Evolutionary conservation across 2,113 vertebrate genomes (phyloP).

Genomic region (Galeopterus variegatus): DNA sequence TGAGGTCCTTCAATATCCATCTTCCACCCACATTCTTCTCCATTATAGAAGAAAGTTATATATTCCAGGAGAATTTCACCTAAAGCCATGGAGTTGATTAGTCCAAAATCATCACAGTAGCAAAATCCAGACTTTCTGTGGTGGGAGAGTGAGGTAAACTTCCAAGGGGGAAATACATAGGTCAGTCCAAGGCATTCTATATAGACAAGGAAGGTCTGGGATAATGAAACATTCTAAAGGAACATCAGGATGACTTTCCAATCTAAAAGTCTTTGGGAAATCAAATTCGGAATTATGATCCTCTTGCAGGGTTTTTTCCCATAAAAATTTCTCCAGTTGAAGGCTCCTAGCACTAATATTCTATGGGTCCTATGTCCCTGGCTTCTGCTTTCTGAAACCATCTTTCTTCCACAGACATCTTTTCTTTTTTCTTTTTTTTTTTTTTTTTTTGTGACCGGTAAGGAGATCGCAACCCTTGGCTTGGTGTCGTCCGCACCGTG

Average conservation of each 20-base stretch:
- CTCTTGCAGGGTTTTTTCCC: not conserved
- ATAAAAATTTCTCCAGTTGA: not conserved
- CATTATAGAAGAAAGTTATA: not conserved
- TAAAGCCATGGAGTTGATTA: not conserved
- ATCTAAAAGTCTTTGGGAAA: constrained; percentile 8
- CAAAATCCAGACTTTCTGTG: not conserved
- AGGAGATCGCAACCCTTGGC: no score
- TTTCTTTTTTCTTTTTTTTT: not conserved
- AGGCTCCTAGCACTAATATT: not conserved
- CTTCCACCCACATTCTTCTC: not conserved
- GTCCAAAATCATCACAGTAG: not conserved
- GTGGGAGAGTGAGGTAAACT: not conserved
- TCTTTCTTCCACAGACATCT: not conserved
- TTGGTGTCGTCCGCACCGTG: no score
- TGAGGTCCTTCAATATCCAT: not conserved
- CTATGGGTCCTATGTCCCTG: not conserved
- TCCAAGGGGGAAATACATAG: not conserved
- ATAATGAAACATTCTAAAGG: constrained; percentile 6
- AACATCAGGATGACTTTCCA: not conserved
- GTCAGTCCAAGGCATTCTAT: not conserved
- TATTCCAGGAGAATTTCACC: constrained; percentile 3
- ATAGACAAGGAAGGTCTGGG: not conserved
- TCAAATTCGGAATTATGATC: not conserved
- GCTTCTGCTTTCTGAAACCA: constrained; percentile 49
- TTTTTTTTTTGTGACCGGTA: no score